These are phyloP conservation scores for Andricus curvator DNA, from an alignment of 2,888 invertebrate species.

Conservation along the genomic window DNA sequence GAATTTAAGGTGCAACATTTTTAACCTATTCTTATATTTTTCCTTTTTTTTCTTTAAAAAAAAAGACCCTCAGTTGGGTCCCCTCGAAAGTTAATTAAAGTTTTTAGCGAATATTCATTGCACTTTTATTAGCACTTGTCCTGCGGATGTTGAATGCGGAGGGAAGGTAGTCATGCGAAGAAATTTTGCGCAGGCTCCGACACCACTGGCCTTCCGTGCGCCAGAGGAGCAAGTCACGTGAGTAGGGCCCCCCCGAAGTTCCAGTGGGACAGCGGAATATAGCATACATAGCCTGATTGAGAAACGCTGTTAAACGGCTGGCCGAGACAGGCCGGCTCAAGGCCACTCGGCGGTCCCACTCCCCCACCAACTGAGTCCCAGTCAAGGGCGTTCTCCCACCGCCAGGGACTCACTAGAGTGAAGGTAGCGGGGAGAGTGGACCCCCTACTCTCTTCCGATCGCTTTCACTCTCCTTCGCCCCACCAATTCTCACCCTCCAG, in stretches of 20 bases:
- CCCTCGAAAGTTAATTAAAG: neutral
- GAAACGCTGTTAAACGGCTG: slow-evolving; percentile 71
- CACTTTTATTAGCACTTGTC: neutral
- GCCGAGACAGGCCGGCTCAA: slow-evolving; percentile 73
- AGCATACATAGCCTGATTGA: slow-evolving; percentile 64
- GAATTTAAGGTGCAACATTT: no score
- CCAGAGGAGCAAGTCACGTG: slow-evolving; percentile 10
- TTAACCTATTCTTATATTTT: no score
- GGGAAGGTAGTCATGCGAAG: neutral
- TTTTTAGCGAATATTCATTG: neutral
- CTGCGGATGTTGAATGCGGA: neutral
- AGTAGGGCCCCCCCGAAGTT: slow-evolving; percentile 42
- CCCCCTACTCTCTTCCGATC: neutral
- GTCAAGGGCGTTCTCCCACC: slow-evolving; percentile 73
- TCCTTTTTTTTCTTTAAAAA: no score
- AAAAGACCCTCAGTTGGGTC: neutral
- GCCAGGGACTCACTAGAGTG: neutral
- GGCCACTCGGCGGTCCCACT: slow-evolving; percentile 74
- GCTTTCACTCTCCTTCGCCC: slow-evolving; percentile 26
- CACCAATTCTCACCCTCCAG: neutral
- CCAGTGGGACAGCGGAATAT: slow-evolving; percentile 40
- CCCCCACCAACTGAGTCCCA: slow-evolving; percentile 73
- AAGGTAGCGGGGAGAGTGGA: neutral
- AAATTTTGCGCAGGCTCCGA: slow-evolving; percentile 4
- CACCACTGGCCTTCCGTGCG: slow-evolving; percentile 19